These are phyloP conservation scores for Distichodus sexfasciatus DNA, from an alignment of 2,797 vertebrate species.

Conservation along the genomic window DNA sequence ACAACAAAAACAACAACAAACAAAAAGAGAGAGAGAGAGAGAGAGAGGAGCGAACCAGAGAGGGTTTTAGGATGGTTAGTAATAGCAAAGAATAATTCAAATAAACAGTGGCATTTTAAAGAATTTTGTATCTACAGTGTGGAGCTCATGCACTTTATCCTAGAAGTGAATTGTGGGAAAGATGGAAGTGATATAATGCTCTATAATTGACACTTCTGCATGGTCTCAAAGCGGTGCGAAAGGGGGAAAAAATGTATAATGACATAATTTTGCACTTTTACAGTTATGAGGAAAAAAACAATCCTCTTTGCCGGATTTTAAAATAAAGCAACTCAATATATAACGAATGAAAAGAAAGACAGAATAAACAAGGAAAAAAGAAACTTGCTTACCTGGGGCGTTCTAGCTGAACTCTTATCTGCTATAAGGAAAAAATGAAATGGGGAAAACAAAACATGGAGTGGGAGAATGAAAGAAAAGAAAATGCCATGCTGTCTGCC, in stretches of 20 bases:
- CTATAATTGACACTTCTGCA: too few relatives aligned
- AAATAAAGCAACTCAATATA: constrained; percentile 1
- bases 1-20: constrained; percentile 55
- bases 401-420: constrained; percentile 81
- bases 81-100: constrained; percentile 12
- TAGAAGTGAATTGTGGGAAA: constrained; percentile 3
- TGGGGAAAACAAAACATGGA: constrained; percentile 8
- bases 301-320: too few relatives aligned
- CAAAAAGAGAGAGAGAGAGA: constrained; percentile 38
- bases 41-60: constrained; percentile 54
- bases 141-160: constrained; percentile 11
- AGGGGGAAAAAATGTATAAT: too few relatives aligned
- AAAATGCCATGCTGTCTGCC: constrained; percentile 8
- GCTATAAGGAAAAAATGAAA: constrained; percentile 47
- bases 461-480: neutral
- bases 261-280: too few relatives aligned
- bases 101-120: neutral
- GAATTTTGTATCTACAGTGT: constrained; percentile 13
- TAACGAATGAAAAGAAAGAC: neutral
- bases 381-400: constrained; percentile 81
- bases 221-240: neutral
- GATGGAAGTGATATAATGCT: too few relatives aligned
- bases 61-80: constrained; percentile 83
- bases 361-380: constrained; percentile 17
- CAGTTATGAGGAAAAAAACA: too few relatives aligned